Evolutionary conservation across 2,888 invertebrate species (phyloP), one percentile per base, ranked within the genome.

Genomic region (Stenodera caucasica): DNA sequence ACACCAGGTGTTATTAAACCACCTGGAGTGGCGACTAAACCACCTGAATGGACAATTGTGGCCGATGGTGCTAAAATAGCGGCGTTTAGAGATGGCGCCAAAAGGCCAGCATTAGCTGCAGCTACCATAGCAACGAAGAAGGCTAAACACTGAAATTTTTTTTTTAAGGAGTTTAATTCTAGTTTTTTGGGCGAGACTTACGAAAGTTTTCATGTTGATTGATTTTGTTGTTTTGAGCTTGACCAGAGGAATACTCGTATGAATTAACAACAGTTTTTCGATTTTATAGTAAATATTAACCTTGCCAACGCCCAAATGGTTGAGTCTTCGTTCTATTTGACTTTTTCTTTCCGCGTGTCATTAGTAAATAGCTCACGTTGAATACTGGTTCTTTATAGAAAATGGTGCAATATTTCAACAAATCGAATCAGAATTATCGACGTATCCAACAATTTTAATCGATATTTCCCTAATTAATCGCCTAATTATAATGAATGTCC

Each of bases 281-380:
- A 55, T 63, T 63, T 63, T 63, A 63, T 63, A 63, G 56, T 53
- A 33, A 49, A 40, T 45, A 37, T 51, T 60, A 63, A 57, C 63
- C 63, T 63, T 63, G 63, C 55, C 60, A 53, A 58, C 62, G 58
- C 62, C 62, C 62, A 52, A 58, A 18, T 55, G 45, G 62, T 52
- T 35, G 15, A 30, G 51, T 29, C 55, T 55, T 62, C 58, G 58
- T 55, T 61, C 23, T 50, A 52, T 32, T 21, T n/a, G 29, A 51
- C 57, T 55, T 60, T 57, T 57, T 54, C 58, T 61, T 61, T 61
- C 61, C 61, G 61, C 61, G 49, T 61, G 55, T 57, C 55, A 51
- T 55, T 54, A 14, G 8, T 58, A 52, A 51, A 35, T 14, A 18
- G 40, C 18, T 18, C 15, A 40, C 18, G 18, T 18, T 18, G 9